Evolutionary conservation across 2,797 vertebrate species (phyloP), one percentile per base, ranked within the genome.

Genomic region (Mus caroli): DNA sequence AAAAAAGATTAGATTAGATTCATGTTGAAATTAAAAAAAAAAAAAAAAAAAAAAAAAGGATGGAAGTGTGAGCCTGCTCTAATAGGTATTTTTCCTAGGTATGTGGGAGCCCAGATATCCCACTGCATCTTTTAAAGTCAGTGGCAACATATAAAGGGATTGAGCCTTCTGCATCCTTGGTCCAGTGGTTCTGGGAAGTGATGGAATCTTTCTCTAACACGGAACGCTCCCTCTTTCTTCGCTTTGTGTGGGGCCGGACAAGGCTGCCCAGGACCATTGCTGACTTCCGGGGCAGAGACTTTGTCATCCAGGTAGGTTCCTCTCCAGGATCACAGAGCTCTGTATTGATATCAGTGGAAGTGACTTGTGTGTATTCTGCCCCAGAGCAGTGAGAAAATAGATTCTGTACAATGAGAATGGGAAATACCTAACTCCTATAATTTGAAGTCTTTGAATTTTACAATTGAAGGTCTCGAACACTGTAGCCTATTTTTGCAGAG

Each of bases 141-240:
- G 99, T 99, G 97, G 99, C 99, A 78, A 99, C 99, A 0, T 99
- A 99, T 9, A 99, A 99, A 97, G 99, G 99, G 1, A 98, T 99
- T 22, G 99, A 99, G 96, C 99, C 99, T 0, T 99, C 99, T 0
- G 98, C 99, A 0, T 98, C 99, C 3, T 98, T 99, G 96, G 99
- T 99, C 94, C 99, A 99, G 98, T 99, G 99, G 99, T 99, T 99
- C 98, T 99, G 99, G 99, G 99, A 99, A 9, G 99, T 99, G 96
- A 99, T 99, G 99, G 99, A 99, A 97, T 99, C 99, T 56, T 99
- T 99, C 98, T 99, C 99, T 97, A 99, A 99, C 97, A 99, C 99
- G 0, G 99, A 99, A 97, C 98, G 99, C n/a, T 99, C 99, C 4
- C 99, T 99, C 13, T 99, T 99, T 98, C 99, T 99, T 83, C 98